Percentiles rank a stretch among this genome's conserved stretches.
Conservation (phyloP, 2,888 invertebrate species). For the Rapana venosa region DNA sequence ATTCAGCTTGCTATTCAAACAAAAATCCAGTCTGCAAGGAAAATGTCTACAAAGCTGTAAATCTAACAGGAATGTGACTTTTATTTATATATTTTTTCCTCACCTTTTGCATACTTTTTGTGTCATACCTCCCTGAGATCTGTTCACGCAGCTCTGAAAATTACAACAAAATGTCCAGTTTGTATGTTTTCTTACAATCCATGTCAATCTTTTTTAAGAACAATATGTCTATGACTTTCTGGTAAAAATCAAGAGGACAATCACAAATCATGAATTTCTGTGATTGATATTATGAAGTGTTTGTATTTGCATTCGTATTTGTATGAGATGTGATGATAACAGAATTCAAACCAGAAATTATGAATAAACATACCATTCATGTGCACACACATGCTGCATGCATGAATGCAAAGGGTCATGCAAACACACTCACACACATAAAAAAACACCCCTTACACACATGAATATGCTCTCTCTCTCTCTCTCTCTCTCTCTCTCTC, state of each 20-base stretch:
- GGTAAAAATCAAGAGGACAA: too few species aligned
- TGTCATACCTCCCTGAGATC: slow-evolving; percentile 3
- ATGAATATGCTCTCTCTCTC: background rate
- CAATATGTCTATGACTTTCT: too few species aligned
- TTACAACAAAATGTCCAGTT: background rate
- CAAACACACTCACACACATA: background rate
- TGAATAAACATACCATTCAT: background rate
- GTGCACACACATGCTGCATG: background rate
- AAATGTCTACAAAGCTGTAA: too few species aligned
- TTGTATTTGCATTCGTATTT: background rate
- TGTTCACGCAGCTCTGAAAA: slow-evolving; percentile 37
- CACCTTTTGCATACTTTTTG: slow-evolving; percentile 28
- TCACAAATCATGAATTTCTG: too few species aligned
- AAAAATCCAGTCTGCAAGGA: too few species aligned
- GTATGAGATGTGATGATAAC: background rate
- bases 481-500: background rate
- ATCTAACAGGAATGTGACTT: too few species aligned
- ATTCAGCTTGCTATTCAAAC: too few species aligned
- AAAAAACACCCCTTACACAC: slow-evolving; percentile 21
- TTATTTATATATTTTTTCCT: background rate
- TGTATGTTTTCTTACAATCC: too few species aligned
- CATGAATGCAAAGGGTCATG: background rate
- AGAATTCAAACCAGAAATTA: background rate
- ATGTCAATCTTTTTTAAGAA: too few species aligned
- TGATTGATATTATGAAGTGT: too few species aligned